Evolutionary conservation across 2,113 vertebrate species (phyloP).

Genomic region (Origma solitaria): DNA sequence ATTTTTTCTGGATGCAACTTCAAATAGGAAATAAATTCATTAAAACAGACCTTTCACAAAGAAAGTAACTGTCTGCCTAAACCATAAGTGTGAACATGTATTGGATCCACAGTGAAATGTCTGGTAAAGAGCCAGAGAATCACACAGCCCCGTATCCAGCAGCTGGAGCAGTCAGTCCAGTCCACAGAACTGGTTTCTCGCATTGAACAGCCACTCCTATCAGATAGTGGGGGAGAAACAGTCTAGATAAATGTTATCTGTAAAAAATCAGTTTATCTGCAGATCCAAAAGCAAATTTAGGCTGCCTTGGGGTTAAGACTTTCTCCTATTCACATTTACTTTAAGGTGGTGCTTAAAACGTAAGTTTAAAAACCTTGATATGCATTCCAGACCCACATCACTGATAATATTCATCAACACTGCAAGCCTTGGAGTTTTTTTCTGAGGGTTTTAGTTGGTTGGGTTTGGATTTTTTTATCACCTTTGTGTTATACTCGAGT

Average conservation of each 20-base stretch:
- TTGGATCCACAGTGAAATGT: neutral
- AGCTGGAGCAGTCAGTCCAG: neutral
- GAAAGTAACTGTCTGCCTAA: neutral
- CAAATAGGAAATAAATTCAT: neutral
- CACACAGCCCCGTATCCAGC: accelerated
- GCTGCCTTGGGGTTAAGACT: neutral
- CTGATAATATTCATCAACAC: neutral
- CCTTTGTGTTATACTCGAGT: accelerated
- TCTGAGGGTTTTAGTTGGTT: neutral
- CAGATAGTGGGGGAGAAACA: neutral
- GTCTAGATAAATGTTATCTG: neutral
- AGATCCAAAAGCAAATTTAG: neutral
- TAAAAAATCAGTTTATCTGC: neutral
- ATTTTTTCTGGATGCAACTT: neutral
- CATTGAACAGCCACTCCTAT: neutral
- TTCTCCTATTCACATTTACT: neutral
- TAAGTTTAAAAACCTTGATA: neutral
- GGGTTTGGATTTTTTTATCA: neutral
- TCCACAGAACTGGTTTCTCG: neutral
- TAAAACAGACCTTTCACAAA: neutral
- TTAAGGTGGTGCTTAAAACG: neutral
- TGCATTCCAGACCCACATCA: neutral
- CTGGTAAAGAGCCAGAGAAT: neutral
- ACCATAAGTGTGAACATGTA: neutral
- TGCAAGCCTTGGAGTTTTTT: neutral